Evolutionary conservation across 1,140 invertebrate genomes (phyloP), one percentile per base, ranked within the genome.

Genomic region (Leptinotarsa defecta): DNA sequence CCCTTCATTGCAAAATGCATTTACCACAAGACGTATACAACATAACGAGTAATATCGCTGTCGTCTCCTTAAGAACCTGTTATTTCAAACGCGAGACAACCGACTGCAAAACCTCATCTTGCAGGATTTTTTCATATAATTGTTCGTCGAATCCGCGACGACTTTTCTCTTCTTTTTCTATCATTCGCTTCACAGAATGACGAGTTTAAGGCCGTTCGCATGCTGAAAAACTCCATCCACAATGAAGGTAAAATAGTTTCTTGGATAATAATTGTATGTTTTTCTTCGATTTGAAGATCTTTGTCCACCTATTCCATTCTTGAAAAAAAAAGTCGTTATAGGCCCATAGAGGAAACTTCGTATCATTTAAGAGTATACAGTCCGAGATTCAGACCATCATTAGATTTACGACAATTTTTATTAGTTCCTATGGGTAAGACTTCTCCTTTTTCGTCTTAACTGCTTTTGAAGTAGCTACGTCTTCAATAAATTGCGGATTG

Each of bases 141-240:
- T 71, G 69, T 71, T 71, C 69, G 49, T 22, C 69, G 69, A 71
- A 71, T 48, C 69, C 69, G 15, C 69, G 69, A 61, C 69, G 43
- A 48, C 48, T 52, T 48, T 57, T 34, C 27, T 24, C 49, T 57
- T 71, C 24, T 71, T 61, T 71, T 71, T 71, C 13, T 71, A 15
- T 15, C 69, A 49, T 20, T 48, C 15, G 20, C 69, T 71, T 71
- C 24, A 71, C 48, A 71, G 69, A 71, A 71, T 48, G 69, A 71
- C 69, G 69, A 71, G 69, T 71, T 71, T 71, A 71, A 71, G 69
- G 69, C 69, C 69, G 69, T 71, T 71, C 69, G 48, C 43, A 48
- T 57, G 48, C 19, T 57, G 49, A 71, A 71, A 71, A 71, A 71
- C 49, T 48, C 34, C 8, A 43, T 48, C 20, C 57, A 20, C 52